Evolutionary conservation across 1,140 invertebrate species (phyloP).

Genomic region (Apis cerana): DNA sequence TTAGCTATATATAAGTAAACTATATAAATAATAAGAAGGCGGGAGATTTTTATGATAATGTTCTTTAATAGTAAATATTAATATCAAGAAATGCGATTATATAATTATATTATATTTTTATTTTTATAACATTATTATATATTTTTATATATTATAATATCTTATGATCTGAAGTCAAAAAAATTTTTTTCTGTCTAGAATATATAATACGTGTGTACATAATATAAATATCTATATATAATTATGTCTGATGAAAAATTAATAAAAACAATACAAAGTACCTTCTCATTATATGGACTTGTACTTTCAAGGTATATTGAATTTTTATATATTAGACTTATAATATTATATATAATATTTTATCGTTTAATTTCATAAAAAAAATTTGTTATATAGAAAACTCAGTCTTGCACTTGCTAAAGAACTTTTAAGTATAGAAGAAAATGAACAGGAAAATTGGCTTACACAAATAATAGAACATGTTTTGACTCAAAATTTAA

Average conservation of each 20-base stretch:
- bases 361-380: slow-evolving; percentile 10
- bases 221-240: not conserved
- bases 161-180: not conserved
- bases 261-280: slow-evolving; percentile 78
- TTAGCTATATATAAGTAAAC: not conserved
- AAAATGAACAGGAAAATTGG: slow-evolving; percentile 82
- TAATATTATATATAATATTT: not conserved
- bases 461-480: slow-evolving; percentile 85
- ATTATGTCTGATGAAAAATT: slow-evolving; percentile 69
- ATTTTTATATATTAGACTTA: slow-evolving; percentile 23
- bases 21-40: not conserved
- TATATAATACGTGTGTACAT: not conserved
- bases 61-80: not conserved
- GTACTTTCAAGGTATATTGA: slow-evolving; percentile 78
- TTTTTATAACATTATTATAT: too few relatives aligned
- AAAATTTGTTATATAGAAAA: slow-evolving; percentile 79
- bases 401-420: slow-evolving; percentile 83
- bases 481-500: slow-evolving; percentile 88
- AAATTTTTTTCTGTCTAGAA: not conserved
- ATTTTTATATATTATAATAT: not conserved
- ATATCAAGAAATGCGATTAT: not conserved
- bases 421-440: slow-evolving; percentile 81
- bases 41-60: not conserved
- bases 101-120: not conserved
- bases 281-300: slow-evolving; percentile 81